phyloP scores from a whole-genome alignment of 1,140 invertebrate species.

The Hypothenemus hampei region DNA sequence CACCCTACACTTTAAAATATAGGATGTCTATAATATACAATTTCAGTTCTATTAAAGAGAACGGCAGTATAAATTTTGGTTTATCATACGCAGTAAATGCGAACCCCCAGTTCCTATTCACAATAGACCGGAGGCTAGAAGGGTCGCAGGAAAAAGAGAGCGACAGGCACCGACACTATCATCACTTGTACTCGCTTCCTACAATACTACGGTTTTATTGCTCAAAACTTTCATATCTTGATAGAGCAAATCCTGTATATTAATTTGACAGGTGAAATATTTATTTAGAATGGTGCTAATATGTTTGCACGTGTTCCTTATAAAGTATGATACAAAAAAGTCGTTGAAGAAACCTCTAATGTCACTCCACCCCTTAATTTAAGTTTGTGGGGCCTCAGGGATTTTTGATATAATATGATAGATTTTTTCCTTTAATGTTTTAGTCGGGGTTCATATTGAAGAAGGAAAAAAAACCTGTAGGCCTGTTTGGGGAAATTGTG shows the following conservation, averaged over 20 bases:
- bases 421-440: constrained; percentile 1
- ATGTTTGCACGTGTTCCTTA: neutral
- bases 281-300: neutral
- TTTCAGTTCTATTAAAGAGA: neutral
- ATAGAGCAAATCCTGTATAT: neutral
- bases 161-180: constrained; percentile 5
- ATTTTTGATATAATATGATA: constrained; percentile 1
- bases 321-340: neutral
- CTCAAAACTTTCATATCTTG: neutral
- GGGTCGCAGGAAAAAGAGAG: constrained; percentile 2
- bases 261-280: neutral
- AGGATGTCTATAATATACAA: constrained; percentile 11
- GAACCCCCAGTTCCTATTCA: neutral
- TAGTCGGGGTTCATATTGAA: neutral
- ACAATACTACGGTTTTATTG: neutral
- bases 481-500: neutral
- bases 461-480: too few species aligned
- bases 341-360: neutral
- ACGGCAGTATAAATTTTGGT: constrained; percentile 8
- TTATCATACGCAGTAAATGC: constrained; percentile 9
- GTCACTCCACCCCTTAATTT: neutral
- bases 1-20: constrained; percentile 5
- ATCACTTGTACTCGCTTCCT: constrained; percentile 3
- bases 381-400: neutral
- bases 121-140: constrained; percentile 6